Evolutionary conservation across 2,113 vertebrate species (phyloP).

Genomic region (Alouatta palliata): DNA sequence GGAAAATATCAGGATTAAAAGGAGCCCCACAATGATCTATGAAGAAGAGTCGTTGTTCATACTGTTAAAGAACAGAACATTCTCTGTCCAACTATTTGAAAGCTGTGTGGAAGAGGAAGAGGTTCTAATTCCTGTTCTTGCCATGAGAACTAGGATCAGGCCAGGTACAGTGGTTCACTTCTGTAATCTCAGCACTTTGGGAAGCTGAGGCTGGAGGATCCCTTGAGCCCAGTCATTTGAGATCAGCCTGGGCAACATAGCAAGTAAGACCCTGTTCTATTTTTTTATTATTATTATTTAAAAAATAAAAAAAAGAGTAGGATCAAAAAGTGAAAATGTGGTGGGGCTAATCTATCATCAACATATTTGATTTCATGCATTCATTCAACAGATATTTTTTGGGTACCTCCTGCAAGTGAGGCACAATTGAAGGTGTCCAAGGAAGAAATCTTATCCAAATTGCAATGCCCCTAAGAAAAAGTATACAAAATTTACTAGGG

Average conservation of each 20-base stretch:
- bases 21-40: background rate
- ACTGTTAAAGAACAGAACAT: background rate
- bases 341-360: no score
- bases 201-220: no score
- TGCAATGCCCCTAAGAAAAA: background rate
- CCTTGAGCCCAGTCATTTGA: no score
- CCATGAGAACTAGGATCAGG: no score
- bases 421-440: background rate
- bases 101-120: fast-evolving
- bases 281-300: no score
- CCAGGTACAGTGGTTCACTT: no score
- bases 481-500: background rate
- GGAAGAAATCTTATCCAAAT: background rate
- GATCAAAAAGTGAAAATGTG: background rate
- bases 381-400: background rate
- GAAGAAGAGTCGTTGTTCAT: no score
- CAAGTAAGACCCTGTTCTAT: no score
- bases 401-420: background rate
- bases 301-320: no score
- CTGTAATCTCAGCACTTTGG: no score
- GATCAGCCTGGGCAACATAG: no score
- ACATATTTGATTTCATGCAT: no score
- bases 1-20: background rate
- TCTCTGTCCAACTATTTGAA: background rate
- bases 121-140: background rate